Evolutionary conservation across 1,140 invertebrate species (phyloP).

Genomic region (Venturia canescens): DNA sequence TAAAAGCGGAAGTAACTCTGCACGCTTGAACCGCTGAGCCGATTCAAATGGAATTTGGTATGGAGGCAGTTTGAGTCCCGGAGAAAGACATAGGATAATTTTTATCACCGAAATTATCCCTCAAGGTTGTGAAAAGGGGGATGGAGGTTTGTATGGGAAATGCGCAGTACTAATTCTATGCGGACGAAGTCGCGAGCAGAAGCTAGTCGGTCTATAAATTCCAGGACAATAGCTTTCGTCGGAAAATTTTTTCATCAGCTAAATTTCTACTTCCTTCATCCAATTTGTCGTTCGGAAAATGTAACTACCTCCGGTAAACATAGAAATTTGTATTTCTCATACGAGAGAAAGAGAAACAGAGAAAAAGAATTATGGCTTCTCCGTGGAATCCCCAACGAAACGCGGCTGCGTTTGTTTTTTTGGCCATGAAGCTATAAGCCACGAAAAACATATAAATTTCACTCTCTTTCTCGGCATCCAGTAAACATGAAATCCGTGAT

Average conservation of each 20-base stretch:
- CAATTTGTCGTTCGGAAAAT: background rate
- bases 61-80: too few species aligned
- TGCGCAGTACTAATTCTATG: too few species aligned
- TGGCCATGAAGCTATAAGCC: background rate
- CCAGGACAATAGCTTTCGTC: background rate
- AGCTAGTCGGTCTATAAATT: background rate
- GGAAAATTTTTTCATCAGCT: background rate
- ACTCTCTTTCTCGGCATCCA: background rate
- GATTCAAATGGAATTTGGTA: too few species aligned
- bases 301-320: background rate
- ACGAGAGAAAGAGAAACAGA: background rate
- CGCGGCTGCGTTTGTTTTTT: background rate
- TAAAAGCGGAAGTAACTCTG: too few species aligned
- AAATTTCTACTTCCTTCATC: background rate
- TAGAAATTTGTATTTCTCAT: background rate
- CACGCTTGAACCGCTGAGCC: too few species aligned
- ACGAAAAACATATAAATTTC: conserved; percentile 1
- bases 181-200: too few species aligned
- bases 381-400: background rate
- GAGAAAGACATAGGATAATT: too few species aligned
- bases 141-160: too few species aligned
- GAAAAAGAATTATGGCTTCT: background rate
- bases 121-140: too few species aligned
- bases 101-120: too few species aligned
- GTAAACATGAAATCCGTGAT: background rate